These are phyloP conservation scores for Gambusia holbrooki DNA, from an alignment of 2,113 vertebrate genomes.

Conservation along the genomic window DNA sequence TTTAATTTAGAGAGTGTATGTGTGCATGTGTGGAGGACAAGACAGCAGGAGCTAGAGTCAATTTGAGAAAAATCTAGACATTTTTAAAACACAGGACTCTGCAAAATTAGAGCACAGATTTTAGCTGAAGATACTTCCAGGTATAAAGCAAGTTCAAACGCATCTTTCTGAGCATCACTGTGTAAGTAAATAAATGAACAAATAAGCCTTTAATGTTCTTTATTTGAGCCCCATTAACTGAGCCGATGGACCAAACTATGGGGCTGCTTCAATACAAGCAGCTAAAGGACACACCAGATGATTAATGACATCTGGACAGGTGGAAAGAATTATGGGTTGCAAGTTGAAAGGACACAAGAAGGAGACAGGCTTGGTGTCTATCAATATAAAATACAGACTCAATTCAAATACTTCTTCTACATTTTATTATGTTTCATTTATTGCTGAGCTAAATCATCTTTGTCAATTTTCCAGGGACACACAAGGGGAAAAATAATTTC, in stretches of 20 bases:
- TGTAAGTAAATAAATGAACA: conserved; percentile 73
- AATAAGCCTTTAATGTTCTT: conserved; percentile 68
- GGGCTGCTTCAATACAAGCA: conserved; percentile 62
- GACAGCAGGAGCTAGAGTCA: background rate
- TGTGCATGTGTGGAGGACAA: background rate
- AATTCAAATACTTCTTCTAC: conserved; percentile 16
- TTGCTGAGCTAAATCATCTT: conserved; percentile 17
- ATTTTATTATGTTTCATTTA: conserved; percentile 24
- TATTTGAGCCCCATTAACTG: conserved; percentile 72
- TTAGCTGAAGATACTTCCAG: conserved; percentile 45
- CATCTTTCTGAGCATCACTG: conserved; percentile 70
- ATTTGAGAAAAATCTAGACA: conserved; percentile 2
- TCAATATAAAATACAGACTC: conserved; percentile 40
- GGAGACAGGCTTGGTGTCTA: conserved; percentile 20
- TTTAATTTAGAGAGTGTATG: conserved; percentile 1
- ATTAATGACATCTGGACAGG: conserved; percentile 70
- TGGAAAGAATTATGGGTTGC: conserved; percentile 41
- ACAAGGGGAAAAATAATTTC: conserved; percentile 17
- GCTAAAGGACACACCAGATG: conserved; percentile 68
- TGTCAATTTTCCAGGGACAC: conserved; percentile 14
- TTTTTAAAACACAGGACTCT: conserved; percentile 16
- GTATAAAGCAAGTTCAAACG: conserved; percentile 62
- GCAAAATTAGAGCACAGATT: conserved; percentile 52
- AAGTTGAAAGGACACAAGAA: conserved; percentile 51
- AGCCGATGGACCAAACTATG: conserved; percentile 63